Evolutionary conservation across 2,113 vertebrate species (phyloP).

Genomic region (Pterocles orientalis): DNA sequence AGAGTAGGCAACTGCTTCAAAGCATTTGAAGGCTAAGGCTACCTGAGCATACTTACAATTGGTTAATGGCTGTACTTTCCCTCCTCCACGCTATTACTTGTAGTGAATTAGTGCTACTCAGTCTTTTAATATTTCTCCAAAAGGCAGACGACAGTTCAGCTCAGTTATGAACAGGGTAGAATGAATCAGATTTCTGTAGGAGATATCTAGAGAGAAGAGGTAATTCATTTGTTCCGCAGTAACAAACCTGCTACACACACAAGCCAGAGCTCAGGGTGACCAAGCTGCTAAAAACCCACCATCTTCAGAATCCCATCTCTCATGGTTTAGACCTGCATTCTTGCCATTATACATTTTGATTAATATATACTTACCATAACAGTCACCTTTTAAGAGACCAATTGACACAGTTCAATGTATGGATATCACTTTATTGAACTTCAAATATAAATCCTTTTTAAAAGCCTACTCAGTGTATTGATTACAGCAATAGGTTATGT

Average conservation of each 20-base stretch:
- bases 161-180: background rate
- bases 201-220: background rate
- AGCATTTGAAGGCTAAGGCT: background rate
- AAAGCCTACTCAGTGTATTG: constrained; percentile 3
- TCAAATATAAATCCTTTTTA: constrained; percentile 19
- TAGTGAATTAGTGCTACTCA: background rate
- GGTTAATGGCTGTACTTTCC: background rate
- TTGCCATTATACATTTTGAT: background rate
- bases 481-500: background rate
- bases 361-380: background rate
- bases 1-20: constrained; percentile 31
- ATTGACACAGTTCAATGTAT: background rate
- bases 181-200: background rate
- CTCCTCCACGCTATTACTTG: background rate
- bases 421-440: constrained; percentile 52
- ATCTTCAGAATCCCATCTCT: background rate
- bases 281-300: background rate
- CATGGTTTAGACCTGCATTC: background rate
- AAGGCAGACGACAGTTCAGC: background rate
- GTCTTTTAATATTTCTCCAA: background rate
- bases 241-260: background rate
- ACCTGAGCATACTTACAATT: background rate
- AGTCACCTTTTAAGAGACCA: background rate
- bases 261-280: background rate
- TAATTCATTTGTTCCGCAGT: background rate